phyloP scores from a whole-genome alignment of 2,888 invertebrate genomes.

The Cataglyphis albicans region DNA sequence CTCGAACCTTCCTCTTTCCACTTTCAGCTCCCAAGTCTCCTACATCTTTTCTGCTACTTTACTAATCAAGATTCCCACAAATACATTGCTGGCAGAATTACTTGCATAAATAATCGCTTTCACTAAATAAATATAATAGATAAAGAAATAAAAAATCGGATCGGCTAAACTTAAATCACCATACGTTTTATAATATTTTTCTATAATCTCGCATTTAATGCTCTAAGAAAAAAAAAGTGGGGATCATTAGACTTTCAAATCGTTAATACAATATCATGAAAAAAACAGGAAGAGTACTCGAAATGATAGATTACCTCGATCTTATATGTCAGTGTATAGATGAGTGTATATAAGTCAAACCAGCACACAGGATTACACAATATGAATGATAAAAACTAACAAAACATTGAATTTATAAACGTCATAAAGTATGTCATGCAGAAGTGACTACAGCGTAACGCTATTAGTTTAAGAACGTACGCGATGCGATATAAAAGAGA shows the following conservation, averaged over 20 bases:
- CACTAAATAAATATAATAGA: not conserved
- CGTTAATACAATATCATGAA: not conserved
- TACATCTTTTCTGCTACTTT: not conserved
- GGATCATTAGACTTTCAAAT: not conserved
- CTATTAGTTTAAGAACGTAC: conserved; percentile 8
- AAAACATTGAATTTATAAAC: not conserved
- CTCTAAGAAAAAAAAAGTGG: not conserved
- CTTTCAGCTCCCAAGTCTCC: not conserved
- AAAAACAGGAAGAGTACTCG: not conserved
- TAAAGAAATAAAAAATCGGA: conserved; percentile 3
- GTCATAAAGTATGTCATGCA: conserved; percentile 18
- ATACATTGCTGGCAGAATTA: not conserved
- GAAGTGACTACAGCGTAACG: not conserved
- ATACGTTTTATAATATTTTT: not conserved
- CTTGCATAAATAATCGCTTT: conserved; percentile 8
- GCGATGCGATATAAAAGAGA: conserved; percentile 16
- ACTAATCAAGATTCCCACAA: not conserved
- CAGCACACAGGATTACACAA: not conserved
- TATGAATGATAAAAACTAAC: conserved; percentile 20
- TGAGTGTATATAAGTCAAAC: not conserved
- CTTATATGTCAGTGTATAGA: not conserved
- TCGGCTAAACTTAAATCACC: not conserved
- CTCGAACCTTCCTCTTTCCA: not conserved
- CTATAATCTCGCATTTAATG: not conserved
- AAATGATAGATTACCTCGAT: not conserved